Conservation (phyloP, 2,797 vertebrate genomes). For the Catharus ustulatus region DNA sequence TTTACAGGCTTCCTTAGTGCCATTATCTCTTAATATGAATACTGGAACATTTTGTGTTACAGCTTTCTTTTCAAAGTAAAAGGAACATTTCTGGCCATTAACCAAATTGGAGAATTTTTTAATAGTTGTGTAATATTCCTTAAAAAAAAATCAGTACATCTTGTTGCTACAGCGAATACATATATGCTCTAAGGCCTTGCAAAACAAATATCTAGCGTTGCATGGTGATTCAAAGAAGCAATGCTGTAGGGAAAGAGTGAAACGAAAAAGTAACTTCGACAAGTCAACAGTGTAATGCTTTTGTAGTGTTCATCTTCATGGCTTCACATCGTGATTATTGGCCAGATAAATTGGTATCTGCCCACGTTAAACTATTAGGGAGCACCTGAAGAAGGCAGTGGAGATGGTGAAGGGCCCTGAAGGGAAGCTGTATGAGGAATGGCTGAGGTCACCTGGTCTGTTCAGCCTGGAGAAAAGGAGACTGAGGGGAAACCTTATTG, state of each 20-base stretch:
- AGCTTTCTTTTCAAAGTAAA: conserved; percentile 5
- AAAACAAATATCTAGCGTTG: neutral
- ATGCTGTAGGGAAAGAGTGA: neutral
- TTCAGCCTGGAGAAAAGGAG: neutral
- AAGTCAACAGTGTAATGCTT: neutral
- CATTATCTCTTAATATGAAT: neutral
- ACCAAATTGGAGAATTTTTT: neutral
- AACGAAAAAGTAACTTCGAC: neutral
- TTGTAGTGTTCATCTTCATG: neutral
- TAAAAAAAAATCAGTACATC: neutral
- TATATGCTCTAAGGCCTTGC: neutral
- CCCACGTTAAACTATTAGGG: neutral
- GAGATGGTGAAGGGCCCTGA: neutral
- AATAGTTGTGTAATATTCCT: neutral
- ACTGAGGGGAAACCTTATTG: fast-evolving
- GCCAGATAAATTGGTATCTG: neutral
- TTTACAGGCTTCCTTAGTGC: neutral
- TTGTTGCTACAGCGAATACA: neutral
- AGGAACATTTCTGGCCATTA: neutral
- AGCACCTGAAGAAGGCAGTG: neutral
- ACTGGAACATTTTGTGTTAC: conserved; percentile 2
- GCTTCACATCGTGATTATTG: neutral
- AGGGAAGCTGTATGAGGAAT: fast-evolving
- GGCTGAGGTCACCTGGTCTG: neutral
- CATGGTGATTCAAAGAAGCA: neutral